Evolutionary conservation across 2,888 invertebrate species (phyloP).

Genomic region (Dromius quadrimaculatus): DNA sequence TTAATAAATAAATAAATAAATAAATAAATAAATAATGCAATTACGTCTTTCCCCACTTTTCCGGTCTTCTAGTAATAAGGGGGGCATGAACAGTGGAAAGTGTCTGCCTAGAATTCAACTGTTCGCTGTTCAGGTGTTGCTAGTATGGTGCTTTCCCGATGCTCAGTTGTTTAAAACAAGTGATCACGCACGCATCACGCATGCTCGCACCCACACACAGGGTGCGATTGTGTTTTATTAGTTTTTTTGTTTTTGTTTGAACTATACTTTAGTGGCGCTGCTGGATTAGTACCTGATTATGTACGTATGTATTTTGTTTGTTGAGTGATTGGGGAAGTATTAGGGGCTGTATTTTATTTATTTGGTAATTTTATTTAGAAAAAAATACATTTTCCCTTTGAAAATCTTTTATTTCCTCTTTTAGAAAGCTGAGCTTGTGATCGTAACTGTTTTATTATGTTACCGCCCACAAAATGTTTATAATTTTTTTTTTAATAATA

Average conservation of each 20-base stretch:
- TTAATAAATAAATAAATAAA: no score
- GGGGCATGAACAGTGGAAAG: neutral
- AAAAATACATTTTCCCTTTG: conserved; percentile 14
- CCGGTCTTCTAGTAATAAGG: neutral
- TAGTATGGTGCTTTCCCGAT: neutral
- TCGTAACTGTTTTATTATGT: conserved; percentile 9
- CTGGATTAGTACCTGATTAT: conserved; percentile 5
- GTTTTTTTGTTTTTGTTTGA: conserved; percentile 4
- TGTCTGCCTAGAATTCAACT: conserved; percentile 6
- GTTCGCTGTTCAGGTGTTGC: neutral
- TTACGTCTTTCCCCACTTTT: no score
- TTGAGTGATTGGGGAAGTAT: neutral
- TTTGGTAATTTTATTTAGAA: neutral
- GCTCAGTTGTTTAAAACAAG: conserved; percentile 8
- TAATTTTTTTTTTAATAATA: no score
- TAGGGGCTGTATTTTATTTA: no score
- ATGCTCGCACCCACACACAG: neutral
- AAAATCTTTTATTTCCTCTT: conserved; percentile 14
- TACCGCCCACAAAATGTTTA: no score
- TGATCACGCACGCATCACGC: conserved; percentile 11
- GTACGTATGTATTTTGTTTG: conserved; percentile 10
- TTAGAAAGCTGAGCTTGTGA: conserved; percentile 11
- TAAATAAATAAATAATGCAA: no score
- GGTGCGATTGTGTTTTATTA: neutral
- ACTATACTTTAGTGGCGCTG: neutral